These are phyloP conservation scores for Zosterops hypoxanthus DNA, from an alignment of 2,113 vertebrate genomes.

Conservation along the genomic window DNA sequence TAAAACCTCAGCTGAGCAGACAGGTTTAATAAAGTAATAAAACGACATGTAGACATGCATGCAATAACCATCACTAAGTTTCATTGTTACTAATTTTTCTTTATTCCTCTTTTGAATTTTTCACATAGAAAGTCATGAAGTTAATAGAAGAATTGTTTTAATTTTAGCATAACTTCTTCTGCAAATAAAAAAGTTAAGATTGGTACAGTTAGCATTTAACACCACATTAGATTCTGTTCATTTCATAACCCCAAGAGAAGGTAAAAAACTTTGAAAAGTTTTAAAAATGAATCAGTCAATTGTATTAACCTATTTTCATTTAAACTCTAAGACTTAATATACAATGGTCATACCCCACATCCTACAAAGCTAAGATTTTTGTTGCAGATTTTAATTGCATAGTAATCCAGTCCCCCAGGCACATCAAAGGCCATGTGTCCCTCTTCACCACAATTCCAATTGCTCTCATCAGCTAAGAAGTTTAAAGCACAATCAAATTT, in stretches of 20 bases:
- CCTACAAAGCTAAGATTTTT: conserved; percentile 27
- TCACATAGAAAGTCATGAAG: neutral
- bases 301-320: conserved; percentile 15
- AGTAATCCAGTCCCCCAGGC: conserved; percentile 57
- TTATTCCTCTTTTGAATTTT: neutral
- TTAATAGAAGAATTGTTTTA: neutral
- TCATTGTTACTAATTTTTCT: neutral
- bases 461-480: conserved; percentile 70
- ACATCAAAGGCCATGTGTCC: conserved; percentile 67
- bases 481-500: conserved; percentile 83
- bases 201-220: neutral
- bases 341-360: conserved; percentile 1
- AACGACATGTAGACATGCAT: neutral
- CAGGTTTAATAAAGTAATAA: conserved; percentile 13
- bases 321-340: neutral
- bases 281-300: neutral
- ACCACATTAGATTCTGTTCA: neutral
- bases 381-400: conserved; percentile 65
- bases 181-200: conserved; percentile 1
- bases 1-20: neutral
- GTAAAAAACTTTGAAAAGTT: neutral
- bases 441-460: conserved; percentile 72
- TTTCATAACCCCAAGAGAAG: neutral
- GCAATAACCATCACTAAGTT: conserved; percentile 21
- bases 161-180: neutral